phyloP scores from a whole-genome alignment of 2,113 vertebrate species.

The Microcebus lehilahytsara region DNA sequence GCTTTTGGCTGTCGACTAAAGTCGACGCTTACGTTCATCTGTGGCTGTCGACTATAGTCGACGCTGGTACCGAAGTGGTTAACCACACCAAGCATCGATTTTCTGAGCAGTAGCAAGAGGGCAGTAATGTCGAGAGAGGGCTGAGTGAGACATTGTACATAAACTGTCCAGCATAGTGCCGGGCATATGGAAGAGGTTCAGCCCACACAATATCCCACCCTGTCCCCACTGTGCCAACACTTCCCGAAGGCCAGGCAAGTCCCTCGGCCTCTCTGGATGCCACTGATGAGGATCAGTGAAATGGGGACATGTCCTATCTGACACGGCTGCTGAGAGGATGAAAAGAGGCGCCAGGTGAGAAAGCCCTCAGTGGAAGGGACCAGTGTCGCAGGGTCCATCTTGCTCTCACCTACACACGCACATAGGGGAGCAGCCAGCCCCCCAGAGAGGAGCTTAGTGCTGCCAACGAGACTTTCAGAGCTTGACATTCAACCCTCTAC shows the following conservation, averaged over 20 bases:
- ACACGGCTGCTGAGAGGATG: neutral
- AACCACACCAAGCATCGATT: neutral
- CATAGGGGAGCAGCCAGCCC: accelerated
- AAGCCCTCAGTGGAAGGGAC: accelerated
- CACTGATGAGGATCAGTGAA: neutral
- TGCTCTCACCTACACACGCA: neutral
- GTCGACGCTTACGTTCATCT: no score
- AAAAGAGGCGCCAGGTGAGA: neutral
- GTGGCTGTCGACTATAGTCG: no score
- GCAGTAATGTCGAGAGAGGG: neutral
- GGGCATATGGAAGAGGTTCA: neutral
- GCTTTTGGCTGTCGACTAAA: no score
- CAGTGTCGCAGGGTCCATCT: accelerated
- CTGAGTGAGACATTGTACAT: accelerated
- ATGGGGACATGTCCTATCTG: neutral
- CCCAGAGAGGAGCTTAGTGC: neutral
- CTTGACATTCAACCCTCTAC: neutral
- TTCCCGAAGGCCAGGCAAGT: neutral
- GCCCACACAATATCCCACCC: accelerated
- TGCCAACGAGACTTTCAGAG: neutral
- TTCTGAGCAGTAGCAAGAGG: neutral
- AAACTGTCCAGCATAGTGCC: accelerated
- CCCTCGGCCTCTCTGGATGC: neutral
- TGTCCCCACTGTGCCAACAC: neutral
- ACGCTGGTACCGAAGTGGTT: no score